Conservation (phyloP, 2,797 vertebrate species). For the Poecilia velifera region DNA sequence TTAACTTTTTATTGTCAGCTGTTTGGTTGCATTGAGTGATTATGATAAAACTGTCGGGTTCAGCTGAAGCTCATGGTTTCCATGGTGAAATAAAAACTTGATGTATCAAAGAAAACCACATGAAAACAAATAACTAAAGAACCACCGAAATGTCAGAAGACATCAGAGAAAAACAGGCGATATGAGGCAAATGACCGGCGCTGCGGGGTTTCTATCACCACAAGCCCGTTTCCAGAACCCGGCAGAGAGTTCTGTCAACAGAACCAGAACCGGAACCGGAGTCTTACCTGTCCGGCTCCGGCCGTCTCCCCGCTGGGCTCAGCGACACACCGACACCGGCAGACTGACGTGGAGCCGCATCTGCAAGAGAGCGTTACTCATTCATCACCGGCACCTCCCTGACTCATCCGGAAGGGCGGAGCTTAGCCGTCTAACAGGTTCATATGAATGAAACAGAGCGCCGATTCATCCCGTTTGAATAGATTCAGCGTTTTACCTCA, state of each 20-base stretch:
- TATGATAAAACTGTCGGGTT: background rate
- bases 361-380: slow-evolving; percentile 23
- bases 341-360: background rate
- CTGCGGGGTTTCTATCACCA: background rate
- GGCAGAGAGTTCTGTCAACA: background rate
- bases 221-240: background rate
- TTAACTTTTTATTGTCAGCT: background rate
- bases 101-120: background rate
- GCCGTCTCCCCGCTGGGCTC: background rate
- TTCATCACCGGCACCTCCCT: slow-evolving; percentile 35
- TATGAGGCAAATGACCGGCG: background rate
- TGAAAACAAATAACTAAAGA: background rate
- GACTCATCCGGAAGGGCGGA: slow-evolving; percentile 42
- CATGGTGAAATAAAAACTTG: background rate
- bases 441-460: slow-evolving; percentile 39
- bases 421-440: slow-evolving; percentile 43
- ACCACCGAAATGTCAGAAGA: background rate
- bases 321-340: slow-evolving; percentile 1
- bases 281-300: slow-evolving; percentile 6
- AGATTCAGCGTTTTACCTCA: background rate
- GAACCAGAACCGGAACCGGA: background rate
- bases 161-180: background rate
- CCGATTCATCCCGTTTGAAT: slow-evolving; percentile 23
- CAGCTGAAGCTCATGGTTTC: background rate
- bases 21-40: background rate